phyloP scores from a whole-genome alignment of 2,797 vertebrate species.

The Sorex maritimensis region DNA sequence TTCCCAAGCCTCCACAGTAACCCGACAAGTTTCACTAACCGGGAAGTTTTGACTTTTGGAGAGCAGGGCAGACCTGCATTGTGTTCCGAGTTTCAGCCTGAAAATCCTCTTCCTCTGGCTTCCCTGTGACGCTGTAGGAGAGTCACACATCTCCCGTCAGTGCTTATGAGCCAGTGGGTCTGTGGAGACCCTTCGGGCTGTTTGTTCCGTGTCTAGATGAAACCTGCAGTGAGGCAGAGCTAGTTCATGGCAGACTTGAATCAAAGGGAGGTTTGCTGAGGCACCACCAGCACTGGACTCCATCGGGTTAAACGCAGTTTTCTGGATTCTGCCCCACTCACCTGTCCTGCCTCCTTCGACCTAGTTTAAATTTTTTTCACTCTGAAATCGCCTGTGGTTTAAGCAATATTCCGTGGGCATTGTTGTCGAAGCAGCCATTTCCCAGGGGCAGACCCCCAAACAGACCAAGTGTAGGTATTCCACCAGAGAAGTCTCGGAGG shows the following conservation, averaged over 20 bases:
- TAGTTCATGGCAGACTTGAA: too few relatives aligned
- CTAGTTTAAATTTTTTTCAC: neutral
- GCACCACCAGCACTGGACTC: too few relatives aligned
- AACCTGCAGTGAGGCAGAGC: neutral
- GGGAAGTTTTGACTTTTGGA: neutral
- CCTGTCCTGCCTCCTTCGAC: neutral
- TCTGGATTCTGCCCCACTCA: neutral
- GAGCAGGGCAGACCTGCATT: neutral
- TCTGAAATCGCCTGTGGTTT: neutral
- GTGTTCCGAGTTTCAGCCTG: neutral
- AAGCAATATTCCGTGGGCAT: neutral
- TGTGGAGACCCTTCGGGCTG: neutral
- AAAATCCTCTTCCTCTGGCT: neutral
- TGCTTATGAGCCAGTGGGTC: too few relatives aligned
- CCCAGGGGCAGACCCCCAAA: neutral
- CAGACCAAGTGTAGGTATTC: neutral
- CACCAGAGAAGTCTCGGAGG: neutral
- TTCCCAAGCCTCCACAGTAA: neutral
- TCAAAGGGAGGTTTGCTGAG: neutral
- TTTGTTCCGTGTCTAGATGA: neutral
- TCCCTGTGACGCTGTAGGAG: neutral
- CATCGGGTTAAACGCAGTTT: too few relatives aligned
- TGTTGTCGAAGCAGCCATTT: neutral
- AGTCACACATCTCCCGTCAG: neutral
- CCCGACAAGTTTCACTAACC: neutral